Conservation (phyloP, 2,113 vertebrate species). For the Ondatra zibethicus region DNA sequence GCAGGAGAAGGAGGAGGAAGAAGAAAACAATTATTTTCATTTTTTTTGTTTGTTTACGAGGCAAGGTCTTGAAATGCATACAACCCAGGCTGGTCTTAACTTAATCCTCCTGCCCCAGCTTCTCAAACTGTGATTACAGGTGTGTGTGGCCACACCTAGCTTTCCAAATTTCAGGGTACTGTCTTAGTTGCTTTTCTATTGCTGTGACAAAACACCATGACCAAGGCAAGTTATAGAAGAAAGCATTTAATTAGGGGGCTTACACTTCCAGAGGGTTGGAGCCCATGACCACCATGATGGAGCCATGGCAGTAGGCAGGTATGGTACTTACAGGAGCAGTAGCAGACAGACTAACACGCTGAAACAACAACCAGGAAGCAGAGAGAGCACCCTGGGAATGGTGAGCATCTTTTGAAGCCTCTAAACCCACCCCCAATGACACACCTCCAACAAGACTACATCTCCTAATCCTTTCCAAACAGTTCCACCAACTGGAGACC, state of each 20-base stretch:
- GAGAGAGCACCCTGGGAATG: neutral
- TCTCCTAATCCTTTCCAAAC: neutral
- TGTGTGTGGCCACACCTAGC: neutral
- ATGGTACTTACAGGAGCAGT: neutral
- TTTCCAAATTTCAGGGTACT: conserved; percentile 8
- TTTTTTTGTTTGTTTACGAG: conserved; percentile 32
- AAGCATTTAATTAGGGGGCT: neutral
- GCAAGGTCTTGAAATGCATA: neutral
- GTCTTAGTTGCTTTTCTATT: neutral
- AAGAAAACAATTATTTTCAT: neutral
- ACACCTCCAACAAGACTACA: neutral
- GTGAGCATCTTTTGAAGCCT: neutral
- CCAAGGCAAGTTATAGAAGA: neutral
- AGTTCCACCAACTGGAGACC: neutral
- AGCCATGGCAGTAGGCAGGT: neutral
- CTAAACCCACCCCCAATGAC: neutral
- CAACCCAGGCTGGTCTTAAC: neutral
- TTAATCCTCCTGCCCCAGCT: neutral
- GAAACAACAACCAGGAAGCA: neutral
- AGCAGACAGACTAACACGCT: neutral
- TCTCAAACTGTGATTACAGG: neutral
- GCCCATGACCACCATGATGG: neutral
- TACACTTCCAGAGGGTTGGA: neutral
- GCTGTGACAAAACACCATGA: neutral
- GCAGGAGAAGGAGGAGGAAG: neutral